Evolutionary conservation across 2,888 invertebrate species (phyloP), one percentile per base, ranked within the genome.

Genomic region (Tetanocera ferruginea): DNA sequence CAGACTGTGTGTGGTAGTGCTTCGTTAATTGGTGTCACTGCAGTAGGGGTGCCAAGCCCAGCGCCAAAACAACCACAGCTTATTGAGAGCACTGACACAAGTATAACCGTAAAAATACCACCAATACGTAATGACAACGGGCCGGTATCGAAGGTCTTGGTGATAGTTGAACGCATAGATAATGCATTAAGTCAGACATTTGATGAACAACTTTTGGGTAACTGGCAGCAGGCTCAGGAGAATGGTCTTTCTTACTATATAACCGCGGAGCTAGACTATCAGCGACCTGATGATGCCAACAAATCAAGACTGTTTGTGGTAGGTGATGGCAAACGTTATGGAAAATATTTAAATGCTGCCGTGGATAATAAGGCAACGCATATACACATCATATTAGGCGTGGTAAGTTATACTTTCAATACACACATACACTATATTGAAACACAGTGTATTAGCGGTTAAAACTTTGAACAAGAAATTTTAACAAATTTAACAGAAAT

Each of bases 181-280:
- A 92, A 94, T 82, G 92, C 93, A 74, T 91, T 93, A 76, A 92
- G 91, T 81, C 93, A 92, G 88, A 92, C 92, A 25, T 94, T 93
- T 85, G 93, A 92, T 81, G 90, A 90, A 76, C 92, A 92, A 51
- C 91, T 91, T 73, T 91, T 94, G 19, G 92, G 92, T n/a, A 92
- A 93, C 85, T 94, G 93, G 89, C 89, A 93, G 77, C 92, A 92
- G 83, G 94, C 97, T 0, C 90, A 90, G 73, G 91, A 92, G 60
- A 92, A 94, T 79, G 94, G 94, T 0, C 88, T 94, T 5, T 93
- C 94, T 3, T 97, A 95, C 87, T 97, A 97, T 86, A 94, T 97
- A 43, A 92, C 96, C 6, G 97, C 95, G 0, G 95, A 96, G 88
- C 89, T 97, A 79, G 92, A 93, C 76, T 93, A 94, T 28, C 91